Evolutionary conservation across 2,113 vertebrate genomes (phyloP), one percentile per base, ranked within the genome.

Genomic region (Notothenia coriiceps): DNA sequence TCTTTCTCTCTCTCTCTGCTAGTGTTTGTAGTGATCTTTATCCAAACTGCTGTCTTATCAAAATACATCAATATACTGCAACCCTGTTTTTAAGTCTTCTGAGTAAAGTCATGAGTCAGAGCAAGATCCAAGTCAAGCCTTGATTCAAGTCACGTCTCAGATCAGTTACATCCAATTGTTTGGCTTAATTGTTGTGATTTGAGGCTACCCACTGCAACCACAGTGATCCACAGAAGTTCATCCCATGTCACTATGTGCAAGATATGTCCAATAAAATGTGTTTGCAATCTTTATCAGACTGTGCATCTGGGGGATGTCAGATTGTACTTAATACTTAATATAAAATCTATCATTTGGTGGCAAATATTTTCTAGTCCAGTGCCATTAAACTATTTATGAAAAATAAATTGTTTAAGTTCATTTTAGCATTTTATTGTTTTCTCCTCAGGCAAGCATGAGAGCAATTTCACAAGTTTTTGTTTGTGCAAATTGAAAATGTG

Each of bases 11-110:
- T 71, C 18, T 71, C 49, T 81, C 18, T 74, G 40, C 77, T 61
- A 69, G 62, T 74, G 70, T 85, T 74, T 71, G 55, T 13, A 10
- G 60, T 43, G 75, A 84, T 76, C 76, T 83, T 66, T 54, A 80
- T 83, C 79, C 74, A 61, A 73, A 64, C 29, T 44, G 61, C 51
- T 71, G 18, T 46, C 7, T 55, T 60, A 66, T 84, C 47, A 5
- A 22, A 55, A 72, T 49, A 43, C 55, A 70, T 25, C 63, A 50
- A 0, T 0, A 71, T 25, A 63, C 52, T 6, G 43, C 17, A 33
- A 22, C 44, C 51, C 40, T 52, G 44, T 15, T 72, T 52, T 56
- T 29, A 6, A 51, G 47, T 78, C 25, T 76, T 79, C 33, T 25
- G 22, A 69, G 46, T 57, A 1, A 13, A 60, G 33, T 35, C 55